phyloP scores from a whole-genome alignment of 2,888 invertebrate species.

The Himalopsyche japonica region DNA sequence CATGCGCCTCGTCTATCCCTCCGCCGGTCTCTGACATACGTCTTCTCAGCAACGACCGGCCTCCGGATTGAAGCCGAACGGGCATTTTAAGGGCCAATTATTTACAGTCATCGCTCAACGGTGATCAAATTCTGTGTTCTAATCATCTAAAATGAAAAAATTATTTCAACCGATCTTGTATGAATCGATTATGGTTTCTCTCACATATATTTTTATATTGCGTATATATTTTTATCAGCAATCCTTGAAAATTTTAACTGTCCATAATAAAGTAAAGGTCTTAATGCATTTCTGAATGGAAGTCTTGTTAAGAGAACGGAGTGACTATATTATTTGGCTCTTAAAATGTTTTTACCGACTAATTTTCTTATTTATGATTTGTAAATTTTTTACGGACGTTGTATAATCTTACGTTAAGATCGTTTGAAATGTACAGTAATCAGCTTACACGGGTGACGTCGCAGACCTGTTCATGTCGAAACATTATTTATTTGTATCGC shows the following conservation, averaged over 20 bases:
- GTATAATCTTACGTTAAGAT: not conserved
- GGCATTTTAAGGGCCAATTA: constrained; percentile 22
- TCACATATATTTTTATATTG: not conserved
- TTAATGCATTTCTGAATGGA: not conserved
- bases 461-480: not conserved
- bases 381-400: not conserved
- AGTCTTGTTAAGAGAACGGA: not conserved
- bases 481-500: not conserved
- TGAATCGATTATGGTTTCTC: not conserved
- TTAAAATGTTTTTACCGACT: not conserved
- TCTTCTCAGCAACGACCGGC: too few relatives aligned
- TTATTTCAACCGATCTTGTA: not conserved
- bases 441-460: not conserved
- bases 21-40: constrained; percentile 27
- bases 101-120: not conserved
- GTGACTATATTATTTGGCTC: not conserved
- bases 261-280: not conserved
- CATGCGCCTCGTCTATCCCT: constrained; percentile 20
- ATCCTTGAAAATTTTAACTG: not conserved
- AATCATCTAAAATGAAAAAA: not conserved
- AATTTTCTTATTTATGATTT: not conserved
- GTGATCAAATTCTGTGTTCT: not conserved
- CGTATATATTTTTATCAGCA: not conserved
- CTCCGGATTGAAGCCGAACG: too few relatives aligned
- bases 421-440: not conserved